A percentile compares a stretch with the other conserved stretches of the same genome.
Conservation (phyloP, 1,140 invertebrate species). For the Pomacea maculata region DNA sequence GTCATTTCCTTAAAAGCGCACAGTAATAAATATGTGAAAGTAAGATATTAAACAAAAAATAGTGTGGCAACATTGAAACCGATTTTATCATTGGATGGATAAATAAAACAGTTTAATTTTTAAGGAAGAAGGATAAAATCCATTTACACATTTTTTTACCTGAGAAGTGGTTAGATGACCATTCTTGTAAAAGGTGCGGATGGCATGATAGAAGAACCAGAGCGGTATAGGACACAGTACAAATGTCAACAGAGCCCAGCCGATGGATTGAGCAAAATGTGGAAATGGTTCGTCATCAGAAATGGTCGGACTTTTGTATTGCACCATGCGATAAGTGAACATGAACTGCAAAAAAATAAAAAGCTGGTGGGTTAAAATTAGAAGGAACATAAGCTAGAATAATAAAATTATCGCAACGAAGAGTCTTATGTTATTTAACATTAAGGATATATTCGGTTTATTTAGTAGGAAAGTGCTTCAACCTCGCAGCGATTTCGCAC, state of each 20-base stretch:
- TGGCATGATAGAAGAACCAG: background rate
- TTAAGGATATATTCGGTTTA: no score
- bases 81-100: background rate
- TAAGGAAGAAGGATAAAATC: background rate
- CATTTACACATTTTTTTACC: background rate
- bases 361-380: no score
- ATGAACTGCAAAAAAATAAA: constrained; percentile 27
- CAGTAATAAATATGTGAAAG: background rate
- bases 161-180: background rate
- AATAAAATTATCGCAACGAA: no score
- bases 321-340: constrained; percentile 37
- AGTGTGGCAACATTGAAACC: background rate
- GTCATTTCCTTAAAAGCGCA: no score
- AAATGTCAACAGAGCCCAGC: constrained; percentile 88
- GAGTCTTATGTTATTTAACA: no score
- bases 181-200: no score
- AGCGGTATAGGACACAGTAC: constrained; percentile 86
- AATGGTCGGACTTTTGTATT: constrained; percentile 32
- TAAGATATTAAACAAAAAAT: background rate
- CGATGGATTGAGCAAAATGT: constrained; percentile 86
- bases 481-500: no score
- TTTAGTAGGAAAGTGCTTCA: no score
- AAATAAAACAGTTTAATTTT: background rate
- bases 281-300: constrained; percentile 30
- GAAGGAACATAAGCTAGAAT: no score